A percentile compares a stretch with the other conserved stretches of the same genome.
Evolutionary conservation across 2,888 invertebrate genomes (phyloP).

Genomic region (Augiades crinisus): DNA sequence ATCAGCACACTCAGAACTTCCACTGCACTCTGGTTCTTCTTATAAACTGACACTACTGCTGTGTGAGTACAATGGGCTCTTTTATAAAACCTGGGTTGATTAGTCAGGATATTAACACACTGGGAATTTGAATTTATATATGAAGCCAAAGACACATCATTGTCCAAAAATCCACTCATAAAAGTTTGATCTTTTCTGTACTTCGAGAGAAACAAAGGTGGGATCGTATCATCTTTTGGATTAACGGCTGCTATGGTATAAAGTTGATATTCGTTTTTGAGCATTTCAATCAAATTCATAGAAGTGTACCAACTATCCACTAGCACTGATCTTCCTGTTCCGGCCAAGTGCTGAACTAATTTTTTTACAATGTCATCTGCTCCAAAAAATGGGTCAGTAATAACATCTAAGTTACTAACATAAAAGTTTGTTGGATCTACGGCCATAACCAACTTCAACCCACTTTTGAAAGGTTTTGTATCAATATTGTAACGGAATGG

Average conservation of each 20-base stretch:
- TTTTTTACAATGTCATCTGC: slow-evolving; percentile 58
- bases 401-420: slow-evolving; percentile 65
- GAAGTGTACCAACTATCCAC: slow-evolving; percentile 70
- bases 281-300: slow-evolving; percentile 45
- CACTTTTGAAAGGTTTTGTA: slow-evolving; percentile 57
- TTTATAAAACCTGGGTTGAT: slow-evolving; percentile 61
- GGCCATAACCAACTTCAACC: slow-evolving; percentile 64
- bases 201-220: slow-evolving; percentile 57
- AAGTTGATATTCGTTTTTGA: slow-evolving; percentile 53
- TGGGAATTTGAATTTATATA: slow-evolving; percentile 55
- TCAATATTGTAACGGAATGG: slow-evolving; percentile 66
- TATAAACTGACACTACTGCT: slow-evolving; percentile 59
- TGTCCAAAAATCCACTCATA: slow-evolving; percentile 59
- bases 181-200: slow-evolving; percentile 51
- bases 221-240: slow-evolving; percentile 56
- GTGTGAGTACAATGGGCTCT: slow-evolving; percentile 48
- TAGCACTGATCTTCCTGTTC: slow-evolving; percentile 55
- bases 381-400: slow-evolving; percentile 59
- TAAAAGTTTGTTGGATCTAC: slow-evolving; percentile 69
- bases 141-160: slow-evolving; percentile 55
- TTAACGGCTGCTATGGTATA: slow-evolving; percentile 57
- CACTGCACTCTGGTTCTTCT: slow-evolving; percentile 60
- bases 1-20: slow-evolving; percentile 67
- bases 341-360: slow-evolving; percentile 60
- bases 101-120: slow-evolving; percentile 58